Evolutionary conservation across 2,113 vertebrate species (phyloP), one percentile per base, ranked within the genome.

Genomic region (Platichthys stellatus): DNA sequence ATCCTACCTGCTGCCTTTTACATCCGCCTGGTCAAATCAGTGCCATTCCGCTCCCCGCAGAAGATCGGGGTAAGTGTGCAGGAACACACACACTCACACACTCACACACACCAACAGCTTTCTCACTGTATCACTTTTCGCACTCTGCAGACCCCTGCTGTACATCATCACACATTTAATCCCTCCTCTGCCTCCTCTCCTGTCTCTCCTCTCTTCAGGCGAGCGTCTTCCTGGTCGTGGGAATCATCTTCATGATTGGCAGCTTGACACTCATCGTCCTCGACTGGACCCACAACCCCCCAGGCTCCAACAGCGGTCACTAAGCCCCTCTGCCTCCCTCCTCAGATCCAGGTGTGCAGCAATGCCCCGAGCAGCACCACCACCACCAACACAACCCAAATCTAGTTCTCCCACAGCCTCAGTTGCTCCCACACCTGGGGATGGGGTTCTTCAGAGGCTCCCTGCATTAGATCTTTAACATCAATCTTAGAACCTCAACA

Each of bases 1-100:
- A 98, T 99, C 83, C 96, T 99, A 3, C 98, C 98, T 0, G 94
- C 96, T 61, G 96, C 95, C 15, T 99, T 98, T 89, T 99, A 99
- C 88, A 85, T 99, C 69, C 93, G 95, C 69, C 92, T 99, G 11
- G 97, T 99, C 61, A 96, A 98, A 89, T 95, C 96, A 7, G 82
- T 96, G 72, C 93, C 96, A 0, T 45, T 96, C 15, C 95, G 90
- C 70, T 98, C 97, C 61, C 94, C 95, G 4, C 97, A 98, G 83
- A 99, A 99, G 87, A 95, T 99, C 0, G 95, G 96, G 88, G 97
- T 99, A 92, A 95, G 97, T 90, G 14, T 70, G 10, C 21, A 64
- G 10, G n/a, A 38, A 62, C 13, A 28, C 61, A 43, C 64, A 43
- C 26, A 23, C 23, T 23, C 23, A 49, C 64, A 43, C 26, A 49